Base-by-base conservation (phyloP, 2,113 vertebrate species). In the Crotophaga sulcirostris region DNA sequence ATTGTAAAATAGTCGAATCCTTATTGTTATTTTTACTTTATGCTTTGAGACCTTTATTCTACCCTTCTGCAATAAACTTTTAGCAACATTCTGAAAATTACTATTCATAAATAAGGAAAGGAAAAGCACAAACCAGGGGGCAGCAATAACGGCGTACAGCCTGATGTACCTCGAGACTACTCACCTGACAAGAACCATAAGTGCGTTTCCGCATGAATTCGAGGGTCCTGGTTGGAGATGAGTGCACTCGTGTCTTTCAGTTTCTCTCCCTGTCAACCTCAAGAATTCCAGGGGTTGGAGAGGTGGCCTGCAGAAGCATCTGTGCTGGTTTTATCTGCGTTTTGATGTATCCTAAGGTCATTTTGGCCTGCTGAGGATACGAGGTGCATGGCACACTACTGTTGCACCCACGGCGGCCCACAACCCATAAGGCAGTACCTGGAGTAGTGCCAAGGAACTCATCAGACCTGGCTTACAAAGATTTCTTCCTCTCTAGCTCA, bases 171-270 rank as follows among this genome's bases (percentile, higher is more conserved):
- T 10, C 29, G 26, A 49, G 16, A 23, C 40, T 28, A 40, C 16
- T 4, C 16, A 23, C 11, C 19, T 45, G 28, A 25, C 31, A 36
- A 33, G n/a, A 75, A 15, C 21, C 16, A 3, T 13, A 45, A 3
- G 6, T 7, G 31, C 6, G 21, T 45, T 52, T 72, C 24, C 21
- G 42, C 10, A 4, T 2, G 29, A 11, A 16, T 33, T 6, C 33
- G 16, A 15, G 31, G 9, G 28, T 31, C 21, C 40, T 45, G 33
- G 33, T 25, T 10, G 15, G 40, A 36, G 40, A 21, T 16, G 18
- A 40, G 19, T 0, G 1, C 5, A 62, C 20, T 5, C 1, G 0
- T 1, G 1, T 7, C 33, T n/a, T 66, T 42, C 2, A 3, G 11
- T 23, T 55, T 72, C 38, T 47, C 26, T 69, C 4, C 16, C 25